A percentile compares a stretch with the other conserved stretches of the same genome.
phyloP scores from a whole-genome alignment of 1,140 invertebrate genomes.

The Planococcus citri region DNA sequence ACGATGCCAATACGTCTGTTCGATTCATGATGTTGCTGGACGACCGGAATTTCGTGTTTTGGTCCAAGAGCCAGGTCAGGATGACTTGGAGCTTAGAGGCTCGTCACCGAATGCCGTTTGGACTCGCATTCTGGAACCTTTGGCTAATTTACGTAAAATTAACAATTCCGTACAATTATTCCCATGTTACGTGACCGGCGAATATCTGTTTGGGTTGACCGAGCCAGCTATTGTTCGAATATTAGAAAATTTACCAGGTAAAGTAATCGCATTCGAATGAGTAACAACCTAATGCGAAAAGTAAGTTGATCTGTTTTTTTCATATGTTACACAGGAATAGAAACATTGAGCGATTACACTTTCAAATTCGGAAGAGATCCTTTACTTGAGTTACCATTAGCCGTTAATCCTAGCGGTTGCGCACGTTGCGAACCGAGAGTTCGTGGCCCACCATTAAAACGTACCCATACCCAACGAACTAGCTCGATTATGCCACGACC shows the following conservation, averaged over 20 bases:
- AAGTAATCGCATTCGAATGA: not conserved
- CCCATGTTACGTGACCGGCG: conserved; percentile 82
- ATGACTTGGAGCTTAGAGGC: conserved; percentile 62
- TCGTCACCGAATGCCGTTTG: conserved; percentile 67
- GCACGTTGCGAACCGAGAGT: conserved; percentile 60
- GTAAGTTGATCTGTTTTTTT: too few species aligned
- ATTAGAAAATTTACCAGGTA: conserved; percentile 62
- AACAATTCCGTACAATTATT: conserved; percentile 79
- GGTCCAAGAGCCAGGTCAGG: conserved; percentile 60
- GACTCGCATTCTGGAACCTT: conserved; percentile 64
- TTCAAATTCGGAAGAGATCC: conserved; percentile 94
- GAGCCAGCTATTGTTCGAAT: conserved; percentile 90
- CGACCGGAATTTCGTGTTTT: conserved; percentile 79
- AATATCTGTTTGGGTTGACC: conserved; percentile 92
- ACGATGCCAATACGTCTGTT: conserved; percentile 84
- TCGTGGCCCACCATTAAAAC: not conserved
- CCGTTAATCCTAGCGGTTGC: conserved; percentile 91
- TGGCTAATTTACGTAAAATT: conserved; percentile 61
- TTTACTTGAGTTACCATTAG: conserved; percentile 84
- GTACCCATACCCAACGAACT: not conserved
- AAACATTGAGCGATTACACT: conserved; percentile 86
- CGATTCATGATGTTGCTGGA: conserved; percentile 75
- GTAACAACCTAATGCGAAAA: too few species aligned
- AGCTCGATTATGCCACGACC: not conserved
- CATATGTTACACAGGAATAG: conserved; percentile 53